Evolutionary conservation across 1,140 invertebrate species (phyloP).

Genomic region (Dinothrombium tinctorium): DNA sequence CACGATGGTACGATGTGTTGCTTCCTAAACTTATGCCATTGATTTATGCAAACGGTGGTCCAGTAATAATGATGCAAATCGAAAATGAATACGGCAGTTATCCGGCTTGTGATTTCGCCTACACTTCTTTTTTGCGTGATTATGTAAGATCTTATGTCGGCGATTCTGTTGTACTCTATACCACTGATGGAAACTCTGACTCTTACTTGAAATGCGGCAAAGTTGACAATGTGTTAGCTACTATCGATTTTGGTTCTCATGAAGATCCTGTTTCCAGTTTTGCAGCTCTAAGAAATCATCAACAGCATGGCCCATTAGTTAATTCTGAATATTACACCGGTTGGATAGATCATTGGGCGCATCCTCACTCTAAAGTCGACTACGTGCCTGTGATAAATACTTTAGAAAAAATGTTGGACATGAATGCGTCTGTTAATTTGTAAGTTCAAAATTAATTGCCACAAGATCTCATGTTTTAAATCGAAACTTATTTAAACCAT

Average conservation of each 20-base stretch:
- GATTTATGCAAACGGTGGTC: conserved; percentile 23
- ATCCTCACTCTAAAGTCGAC: conserved; percentile 14
- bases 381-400: conserved; percentile 9
- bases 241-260: conserved; percentile 43
- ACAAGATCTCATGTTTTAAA: conserved; percentile 15
- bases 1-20: conserved; percentile 20
- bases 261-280: conserved; percentile 4
- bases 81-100: conserved; percentile 17
- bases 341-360: conserved; percentile 37
- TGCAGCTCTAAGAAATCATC: conserved; percentile 25
- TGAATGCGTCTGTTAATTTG: conserved; percentile 20
- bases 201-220: conserved; percentile 32
- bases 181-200: conserved; percentile 10
- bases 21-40: conserved; percentile 21
- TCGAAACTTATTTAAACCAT: conserved; percentile 12
- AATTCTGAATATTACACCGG: conserved; percentile 78
- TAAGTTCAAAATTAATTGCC: too few relatives aligned
- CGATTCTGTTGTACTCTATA: conserved; percentile 11
- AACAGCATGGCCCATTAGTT: conserved; percentile 38
- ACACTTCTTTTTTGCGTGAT: conserved; percentile 8
- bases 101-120: conserved; percentile 15
- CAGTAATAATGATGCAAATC: conserved; percentile 21
- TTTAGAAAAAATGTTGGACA: conserved; percentile 17
- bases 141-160: conserved; percentile 5
- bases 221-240: conserved; percentile 38